Base-by-base conservation (phyloP, 2,888 invertebrate species). In the Sarcophaga carnaria region DNA sequence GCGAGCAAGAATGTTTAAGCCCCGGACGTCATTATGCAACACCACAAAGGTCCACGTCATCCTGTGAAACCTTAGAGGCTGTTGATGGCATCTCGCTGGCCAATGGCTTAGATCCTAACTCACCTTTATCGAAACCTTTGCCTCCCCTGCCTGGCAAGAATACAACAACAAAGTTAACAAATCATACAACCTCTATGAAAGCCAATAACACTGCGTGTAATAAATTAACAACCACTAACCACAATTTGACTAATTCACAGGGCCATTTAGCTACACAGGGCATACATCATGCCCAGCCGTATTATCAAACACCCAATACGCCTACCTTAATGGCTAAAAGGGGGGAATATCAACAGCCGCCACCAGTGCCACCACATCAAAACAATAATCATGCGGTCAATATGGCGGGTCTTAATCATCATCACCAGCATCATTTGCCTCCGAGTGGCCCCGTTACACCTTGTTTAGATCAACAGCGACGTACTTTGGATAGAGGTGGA, bases 401-500 rank as follows among this genome's bases (percentile, higher is more conserved):
- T 20, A 74, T 84, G 76, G 54, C 71, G 2, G 60, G 71, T 2
- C 27, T 83, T 37, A 78, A 85, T 76, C 78, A 88, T 75, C 78
- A 82, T 69, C 37, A 37, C 5, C 88, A 84, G 12, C 88, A 90
- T 59, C 88, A 87, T 59, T 85, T 88, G 45, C 88, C 89, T 6
- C 88, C 89, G 88, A 88, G 80, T 67, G 91, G 77, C 90, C 91
- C 89, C 69, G 63, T 91, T 66, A 91, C 93, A 45, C 92, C 92
- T 49, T 90, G 91, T 78, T 80, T 92, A 86, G 92, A 92, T 49
- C 90, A 90, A 70, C 92, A 93, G 83, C 91, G 92, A 22, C 91
- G 93, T 64, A 93, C 92, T 10, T 83, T 93, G 54, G 93, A 93
- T 81, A 90, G 93, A 47, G 93, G 92, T 80, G 90, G 91, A 54